Conservation (phyloP, 2,113 vertebrate genomes). For the Dicerorhinus sumatrensis region DNA sequence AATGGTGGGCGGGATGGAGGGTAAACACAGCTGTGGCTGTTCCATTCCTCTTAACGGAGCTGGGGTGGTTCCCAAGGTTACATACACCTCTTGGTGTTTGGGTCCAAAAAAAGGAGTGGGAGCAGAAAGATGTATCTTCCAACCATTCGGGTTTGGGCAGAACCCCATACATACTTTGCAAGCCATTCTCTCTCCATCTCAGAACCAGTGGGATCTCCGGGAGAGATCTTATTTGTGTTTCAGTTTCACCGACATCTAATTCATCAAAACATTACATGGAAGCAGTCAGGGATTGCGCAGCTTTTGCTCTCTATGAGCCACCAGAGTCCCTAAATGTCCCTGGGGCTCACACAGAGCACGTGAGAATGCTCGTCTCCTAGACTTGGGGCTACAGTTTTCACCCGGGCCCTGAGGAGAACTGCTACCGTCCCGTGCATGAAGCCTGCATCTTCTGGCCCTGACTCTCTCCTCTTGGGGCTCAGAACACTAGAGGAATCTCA, state of each 20-base stretch:
- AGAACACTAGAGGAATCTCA: background rate
- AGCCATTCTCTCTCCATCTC: accelerated
- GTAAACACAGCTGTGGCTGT: too few species aligned
- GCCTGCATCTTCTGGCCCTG: background rate
- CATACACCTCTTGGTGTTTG: background rate
- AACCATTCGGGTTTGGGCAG: background rate
- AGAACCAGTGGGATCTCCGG: accelerated
- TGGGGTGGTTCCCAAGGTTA: accelerated
- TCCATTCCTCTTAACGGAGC: too few species aligned
- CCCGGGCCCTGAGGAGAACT: background rate
- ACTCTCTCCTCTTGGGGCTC: background rate
- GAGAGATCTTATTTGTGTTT: background rate
- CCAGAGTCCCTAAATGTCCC: background rate
- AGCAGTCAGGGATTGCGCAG: background rate
- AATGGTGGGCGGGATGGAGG: too few species aligned
- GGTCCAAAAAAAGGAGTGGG: too few species aligned
- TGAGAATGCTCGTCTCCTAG: background rate
- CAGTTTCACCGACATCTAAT: accelerated
- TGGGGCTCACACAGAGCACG: accelerated
- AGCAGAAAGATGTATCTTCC: background rate
- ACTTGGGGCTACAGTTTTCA: accelerated
- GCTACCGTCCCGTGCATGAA: accelerated
- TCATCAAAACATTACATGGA: background rate
- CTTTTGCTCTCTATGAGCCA: background rate
- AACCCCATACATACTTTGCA: background rate